These are phyloP conservation scores for Trichonephila clavipes DNA, from an alignment of 1,140 invertebrate genomes.

Conservation along the genomic window DNA sequence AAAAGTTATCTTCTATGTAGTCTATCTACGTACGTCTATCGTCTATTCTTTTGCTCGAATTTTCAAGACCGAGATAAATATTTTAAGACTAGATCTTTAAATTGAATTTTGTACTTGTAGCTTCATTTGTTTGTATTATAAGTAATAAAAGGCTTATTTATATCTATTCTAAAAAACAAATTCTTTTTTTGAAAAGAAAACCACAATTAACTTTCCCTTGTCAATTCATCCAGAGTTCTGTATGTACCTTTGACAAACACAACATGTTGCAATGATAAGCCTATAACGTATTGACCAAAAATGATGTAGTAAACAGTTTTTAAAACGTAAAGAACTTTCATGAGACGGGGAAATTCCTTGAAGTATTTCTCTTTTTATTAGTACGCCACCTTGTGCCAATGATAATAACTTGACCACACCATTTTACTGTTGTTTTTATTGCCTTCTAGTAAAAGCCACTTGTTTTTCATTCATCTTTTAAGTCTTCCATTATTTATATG, in stretches of 20 bases:
- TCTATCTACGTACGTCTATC: no score
- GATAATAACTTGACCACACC: conserved; percentile 6
- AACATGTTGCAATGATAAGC: background rate
- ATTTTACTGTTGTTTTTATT: conserved; percentile 20
- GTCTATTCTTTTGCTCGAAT: no score
- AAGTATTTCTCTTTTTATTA: background rate
- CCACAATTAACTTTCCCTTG: no score
- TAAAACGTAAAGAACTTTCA: background rate
- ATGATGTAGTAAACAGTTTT: background rate
- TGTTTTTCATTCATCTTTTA: background rate
- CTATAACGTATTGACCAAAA: background rate
- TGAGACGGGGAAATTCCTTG: background rate
- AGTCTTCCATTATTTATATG: background rate
- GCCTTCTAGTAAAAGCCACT: background rate
- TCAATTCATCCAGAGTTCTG: no score
- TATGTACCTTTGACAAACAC: background rate
- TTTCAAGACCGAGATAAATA: no score
- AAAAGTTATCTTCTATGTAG: no score
- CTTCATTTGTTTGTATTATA: no score
- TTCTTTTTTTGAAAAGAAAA: no score
- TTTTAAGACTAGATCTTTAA: no score
- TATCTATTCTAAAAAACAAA: no score
- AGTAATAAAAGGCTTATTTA: no score
- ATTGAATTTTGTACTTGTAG: no score
- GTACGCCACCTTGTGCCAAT: background rate